Evolutionary conservation across 2,797 vertebrate genomes (phyloP).

Genomic region (Garrulus glandarius): DNA sequence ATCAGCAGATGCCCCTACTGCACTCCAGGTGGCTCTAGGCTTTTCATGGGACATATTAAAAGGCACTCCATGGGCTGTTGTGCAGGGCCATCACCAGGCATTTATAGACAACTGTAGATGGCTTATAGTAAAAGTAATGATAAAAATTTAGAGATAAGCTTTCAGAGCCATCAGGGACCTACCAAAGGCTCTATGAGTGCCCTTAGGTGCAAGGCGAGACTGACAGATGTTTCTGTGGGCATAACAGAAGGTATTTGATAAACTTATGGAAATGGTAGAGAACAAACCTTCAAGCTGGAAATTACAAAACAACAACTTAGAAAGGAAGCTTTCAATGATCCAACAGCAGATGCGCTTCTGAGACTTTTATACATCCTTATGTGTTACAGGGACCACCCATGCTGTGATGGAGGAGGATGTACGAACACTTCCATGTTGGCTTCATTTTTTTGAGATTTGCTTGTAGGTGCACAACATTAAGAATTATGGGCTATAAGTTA

Average conservation of each 20-base stretch:
- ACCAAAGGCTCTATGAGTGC: background rate
- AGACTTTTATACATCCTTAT: background rate
- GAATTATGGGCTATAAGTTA: background rate
- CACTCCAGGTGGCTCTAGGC: background rate
- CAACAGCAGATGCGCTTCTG: background rate
- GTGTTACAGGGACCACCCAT: background rate
- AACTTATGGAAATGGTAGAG: background rate
- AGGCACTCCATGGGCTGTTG: background rate
- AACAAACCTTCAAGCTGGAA: background rate
- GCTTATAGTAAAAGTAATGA: background rate
- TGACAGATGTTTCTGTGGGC: background rate
- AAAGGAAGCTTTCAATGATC: background rate
- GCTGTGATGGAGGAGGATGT: background rate
- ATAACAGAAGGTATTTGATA: background rate
- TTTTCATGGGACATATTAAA: background rate
- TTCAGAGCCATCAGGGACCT: background rate
- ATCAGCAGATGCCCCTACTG: background rate
- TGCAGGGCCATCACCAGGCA: no score
- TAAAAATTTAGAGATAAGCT: background rate
- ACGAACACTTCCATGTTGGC: fast-evolving
- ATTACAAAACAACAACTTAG: background rate
- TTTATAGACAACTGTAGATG: background rate
- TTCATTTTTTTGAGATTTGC: background rate
- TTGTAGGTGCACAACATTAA: background rate
- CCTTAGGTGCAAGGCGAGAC: background rate